A percentile compares a stretch with the other conserved stretches of the same genome.
Evolutionary conservation across 1,140 invertebrate genomes (phyloP).

Genomic region (Drosophila nigromelanica): DNA sequence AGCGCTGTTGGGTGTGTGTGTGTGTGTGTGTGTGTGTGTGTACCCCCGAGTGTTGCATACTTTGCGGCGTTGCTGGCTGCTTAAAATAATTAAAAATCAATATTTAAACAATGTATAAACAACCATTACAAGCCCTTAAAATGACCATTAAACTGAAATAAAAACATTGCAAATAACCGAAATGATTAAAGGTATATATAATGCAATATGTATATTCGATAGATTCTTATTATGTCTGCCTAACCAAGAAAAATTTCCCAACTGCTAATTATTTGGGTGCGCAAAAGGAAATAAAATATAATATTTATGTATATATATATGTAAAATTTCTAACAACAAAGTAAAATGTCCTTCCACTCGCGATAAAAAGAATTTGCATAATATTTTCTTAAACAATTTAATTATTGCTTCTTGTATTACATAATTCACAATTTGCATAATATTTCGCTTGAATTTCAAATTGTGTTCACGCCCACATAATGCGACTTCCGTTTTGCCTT

Average conservation of each 20-base stretch:
- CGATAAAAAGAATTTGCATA: constrained; percentile 42
- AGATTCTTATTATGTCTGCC: neutral
- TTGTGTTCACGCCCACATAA: constrained; percentile 19
- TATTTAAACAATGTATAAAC: constrained; percentile 67
- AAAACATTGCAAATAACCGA: neutral
- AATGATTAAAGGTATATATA: neutral
- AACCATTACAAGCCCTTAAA: neutral
- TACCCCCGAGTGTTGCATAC: constrained; percentile 61
- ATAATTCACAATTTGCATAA: constrained; percentile 72
- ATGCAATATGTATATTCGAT: neutral
- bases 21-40: constrained; percentile 52
- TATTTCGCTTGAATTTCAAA: constrained; percentile 51
- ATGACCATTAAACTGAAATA: constrained; percentile 8
- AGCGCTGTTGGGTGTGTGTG: constrained; percentile 32
- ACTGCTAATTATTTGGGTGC: no score
- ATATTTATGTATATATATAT: neutral
- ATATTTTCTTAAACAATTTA: constrained; percentile 65
- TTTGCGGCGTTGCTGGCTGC: constrained; percentile 67
- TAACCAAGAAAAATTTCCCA: no score
- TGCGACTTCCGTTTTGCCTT: constrained; percentile 18
- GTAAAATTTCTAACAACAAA: neutral
- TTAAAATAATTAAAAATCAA: constrained; percentile 83
- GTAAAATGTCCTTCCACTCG: neutral
- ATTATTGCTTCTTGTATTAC: constrained; percentile 58
- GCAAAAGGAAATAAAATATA: no score